phyloP scores from a whole-genome alignment of 2,113 vertebrate species.

The Arvicanthis niloticus region DNA sequence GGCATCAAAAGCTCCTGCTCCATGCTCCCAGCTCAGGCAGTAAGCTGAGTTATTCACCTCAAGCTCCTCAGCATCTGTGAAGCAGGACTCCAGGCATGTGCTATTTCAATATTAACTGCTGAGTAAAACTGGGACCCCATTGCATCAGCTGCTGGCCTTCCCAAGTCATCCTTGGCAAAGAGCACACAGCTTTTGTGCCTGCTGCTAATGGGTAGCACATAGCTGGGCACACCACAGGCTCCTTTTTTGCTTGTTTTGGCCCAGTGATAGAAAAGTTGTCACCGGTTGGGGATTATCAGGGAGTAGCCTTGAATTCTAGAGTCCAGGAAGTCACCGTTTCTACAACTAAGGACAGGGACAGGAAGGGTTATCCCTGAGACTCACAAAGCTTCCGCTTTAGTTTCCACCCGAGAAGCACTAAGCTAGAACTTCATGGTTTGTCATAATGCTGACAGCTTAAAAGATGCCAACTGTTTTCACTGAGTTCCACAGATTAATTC shows the following conservation, averaged over 20 bases:
- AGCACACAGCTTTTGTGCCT: background rate
- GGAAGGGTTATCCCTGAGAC: background rate
- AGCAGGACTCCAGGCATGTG: background rate
- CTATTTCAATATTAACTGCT: background rate
- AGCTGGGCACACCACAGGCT: background rate
- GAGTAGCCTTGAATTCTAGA: background rate
- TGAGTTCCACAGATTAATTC: background rate
- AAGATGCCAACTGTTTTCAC: background rate
- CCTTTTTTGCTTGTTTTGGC: background rate
- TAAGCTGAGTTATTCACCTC: too few relatives aligned
- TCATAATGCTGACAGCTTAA: background rate
- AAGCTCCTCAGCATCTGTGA: background rate
- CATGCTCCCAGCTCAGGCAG: too few relatives aligned
- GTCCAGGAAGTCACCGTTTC: background rate
- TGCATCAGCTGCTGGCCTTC: background rate
- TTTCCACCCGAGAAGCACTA: conserved; percentile 13
- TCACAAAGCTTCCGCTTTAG: background rate
- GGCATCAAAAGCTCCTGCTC: background rate
- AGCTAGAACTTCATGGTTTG: background rate
- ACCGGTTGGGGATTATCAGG: background rate
- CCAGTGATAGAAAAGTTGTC: background rate
- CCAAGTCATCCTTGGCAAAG: background rate
- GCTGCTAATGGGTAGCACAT: background rate
- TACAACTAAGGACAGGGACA: background rate
- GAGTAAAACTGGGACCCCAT: background rate